Base-by-base conservation (phyloP, 2,113 vertebrate genomes). In the Ascaphus truei region DNA sequence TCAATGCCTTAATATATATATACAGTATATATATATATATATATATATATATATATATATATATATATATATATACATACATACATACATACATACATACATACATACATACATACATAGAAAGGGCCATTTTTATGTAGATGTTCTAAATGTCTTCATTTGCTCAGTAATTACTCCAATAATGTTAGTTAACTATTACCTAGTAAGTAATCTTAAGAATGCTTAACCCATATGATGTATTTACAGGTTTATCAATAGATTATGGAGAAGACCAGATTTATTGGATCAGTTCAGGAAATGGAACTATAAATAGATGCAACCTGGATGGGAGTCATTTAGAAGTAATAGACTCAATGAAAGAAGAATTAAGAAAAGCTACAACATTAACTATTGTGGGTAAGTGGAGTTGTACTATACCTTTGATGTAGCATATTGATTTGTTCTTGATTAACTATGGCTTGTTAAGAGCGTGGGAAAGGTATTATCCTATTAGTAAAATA, bases 361-460 rank as follows among this genome's bases (percentile, higher is more conserved):
- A 91, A 83, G 89, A 95, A 71, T 84, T 99, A 84, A 89, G 90
- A 66, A 96, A 95, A 92, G 93, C 95, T 78, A 94, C 95, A 22
- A 95, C 96, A 72, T 88, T 99, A 83, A 96, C 95, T 15, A 88
- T 99, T 81, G 98, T 98, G 94, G 95, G 96, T 99, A 92, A 98
- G 95, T 92, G 72, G 29, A 64, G 25, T 50, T 48, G 60, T 79
- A 80, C 63, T 45, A 34, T 73, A 65, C 57, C 72, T 75, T 47
- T 53, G 50, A 68, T 77, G 58, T 33, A 66, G 59, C 1, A 1
- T 61, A 75, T 77, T 80, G 60, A 83, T 79, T 88, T 72, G 13
- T 31, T 69, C 20, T 4, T 77, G 81, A 86, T 87, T 86, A 81
- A 77, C 81, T 77, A 74, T 81, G 72, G 72, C 68, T 62, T 74